A percentile compares a stretch with the other conserved stretches of the same genome.
These are phyloP conservation scores for Hydrolagus affinis DNA, from an alignment of 2,113 vertebrate genomes.

Conservation along the genomic window DNA sequence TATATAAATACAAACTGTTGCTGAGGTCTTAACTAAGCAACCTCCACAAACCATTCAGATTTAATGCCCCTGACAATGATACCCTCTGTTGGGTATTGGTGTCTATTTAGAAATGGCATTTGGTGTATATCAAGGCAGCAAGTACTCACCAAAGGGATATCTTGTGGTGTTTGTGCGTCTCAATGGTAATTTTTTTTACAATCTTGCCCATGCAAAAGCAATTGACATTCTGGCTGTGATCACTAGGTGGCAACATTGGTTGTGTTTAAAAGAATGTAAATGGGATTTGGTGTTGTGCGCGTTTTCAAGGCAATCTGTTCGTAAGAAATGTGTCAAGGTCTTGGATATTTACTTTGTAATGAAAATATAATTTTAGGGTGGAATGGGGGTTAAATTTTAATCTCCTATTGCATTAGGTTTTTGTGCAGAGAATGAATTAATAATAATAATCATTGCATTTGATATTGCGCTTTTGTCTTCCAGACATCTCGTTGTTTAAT, in stretches of 20 bases:
- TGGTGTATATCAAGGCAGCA: neutral
- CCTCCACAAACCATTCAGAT: too few species aligned
- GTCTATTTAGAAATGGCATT: neutral
- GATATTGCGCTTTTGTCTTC: too few species aligned
- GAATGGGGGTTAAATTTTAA: too few species aligned
- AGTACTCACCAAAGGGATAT: too few species aligned
- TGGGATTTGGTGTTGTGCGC: conserved; percentile 14
- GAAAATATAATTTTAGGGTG: neutral
- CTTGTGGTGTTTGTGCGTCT: too few species aligned
- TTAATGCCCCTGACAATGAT: neutral
- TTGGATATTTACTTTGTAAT: neutral
- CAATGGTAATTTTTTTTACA: neutral
- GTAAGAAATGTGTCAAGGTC: neutral
- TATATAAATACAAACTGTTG: too few species aligned
- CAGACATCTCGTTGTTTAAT: too few species aligned
- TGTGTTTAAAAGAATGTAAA: neutral
- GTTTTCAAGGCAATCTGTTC: conserved; percentile 36
- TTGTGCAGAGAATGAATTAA: too few species aligned
- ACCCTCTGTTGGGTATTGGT: neutral
- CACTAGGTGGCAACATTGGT: conserved; percentile 22
- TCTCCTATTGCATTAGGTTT: too few species aligned
- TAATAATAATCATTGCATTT: too few species aligned
- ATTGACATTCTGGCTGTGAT: conserved; percentile 1
- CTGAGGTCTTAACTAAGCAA: too few species aligned
- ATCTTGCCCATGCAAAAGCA: neutral